Evolutionary conservation across 2,797 vertebrate genomes (phyloP).

Genomic region (Adelosebastes latens): DNA sequence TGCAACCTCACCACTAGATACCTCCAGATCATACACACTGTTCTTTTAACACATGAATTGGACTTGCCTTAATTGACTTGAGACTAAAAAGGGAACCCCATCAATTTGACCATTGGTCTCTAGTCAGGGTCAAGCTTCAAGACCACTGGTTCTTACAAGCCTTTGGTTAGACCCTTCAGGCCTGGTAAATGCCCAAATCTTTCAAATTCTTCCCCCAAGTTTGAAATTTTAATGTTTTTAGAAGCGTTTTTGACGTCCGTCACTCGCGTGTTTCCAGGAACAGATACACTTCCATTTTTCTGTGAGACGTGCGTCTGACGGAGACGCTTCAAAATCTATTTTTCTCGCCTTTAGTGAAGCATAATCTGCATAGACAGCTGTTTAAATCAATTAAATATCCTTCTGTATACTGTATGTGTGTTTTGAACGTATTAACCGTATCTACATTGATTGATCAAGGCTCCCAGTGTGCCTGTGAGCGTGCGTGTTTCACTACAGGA

Average conservation of each 20-base stretch:
- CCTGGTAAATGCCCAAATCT: not conserved
- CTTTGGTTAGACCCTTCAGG: not conserved
- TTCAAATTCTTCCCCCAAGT: not conserved
- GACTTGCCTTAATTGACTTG: no score
- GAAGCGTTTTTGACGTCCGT: not conserved
- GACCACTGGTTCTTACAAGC: not conserved
- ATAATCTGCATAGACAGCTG: not conserved
- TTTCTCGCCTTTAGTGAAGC: not conserved
- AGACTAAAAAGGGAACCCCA: no score
- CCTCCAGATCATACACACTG: no score
- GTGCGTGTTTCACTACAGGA: no score
- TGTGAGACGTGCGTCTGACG: not conserved
- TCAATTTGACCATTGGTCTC: no score
- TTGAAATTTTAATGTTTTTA: not conserved
- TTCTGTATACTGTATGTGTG: not conserved
- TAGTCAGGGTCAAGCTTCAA: not conserved
- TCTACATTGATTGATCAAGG: not conserved
- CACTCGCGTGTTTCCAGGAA: not conserved
- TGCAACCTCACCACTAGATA: no score
- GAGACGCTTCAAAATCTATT: not conserved
- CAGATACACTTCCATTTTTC: not conserved
- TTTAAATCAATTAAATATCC: not conserved
- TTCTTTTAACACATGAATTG: no score
- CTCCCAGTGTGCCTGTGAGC: no score
- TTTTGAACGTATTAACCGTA: not conserved